These are phyloP conservation scores for Xenopus tropicalis DNA, from an alignment of 2,113 vertebrate species.

Conservation along the genomic window DNA sequence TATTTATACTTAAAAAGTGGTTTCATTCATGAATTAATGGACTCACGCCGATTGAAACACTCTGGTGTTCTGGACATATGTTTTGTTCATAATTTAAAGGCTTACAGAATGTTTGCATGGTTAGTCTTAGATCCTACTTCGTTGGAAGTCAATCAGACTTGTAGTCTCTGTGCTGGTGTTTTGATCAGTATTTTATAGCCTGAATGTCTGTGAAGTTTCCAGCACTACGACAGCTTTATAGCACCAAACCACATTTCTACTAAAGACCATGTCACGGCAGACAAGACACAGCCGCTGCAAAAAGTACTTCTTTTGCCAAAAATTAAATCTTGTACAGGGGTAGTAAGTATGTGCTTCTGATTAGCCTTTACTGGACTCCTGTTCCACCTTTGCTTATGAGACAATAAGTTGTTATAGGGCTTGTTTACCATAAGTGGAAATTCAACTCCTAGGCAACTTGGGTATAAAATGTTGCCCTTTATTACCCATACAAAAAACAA, in stretches of 20 bases:
- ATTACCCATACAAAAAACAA: no score
- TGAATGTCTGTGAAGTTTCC: slow-evolving; percentile 36
- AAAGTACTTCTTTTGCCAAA: slow-evolving; percentile 15
- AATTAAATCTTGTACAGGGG: slow-evolving; percentile 16
- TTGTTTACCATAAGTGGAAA: no score
- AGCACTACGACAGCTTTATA: not conserved
- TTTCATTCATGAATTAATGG: slow-evolving; percentile 29
- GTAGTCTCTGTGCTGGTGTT: slow-evolving; percentile 38
- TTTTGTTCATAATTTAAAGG: slow-evolving; percentile 13
- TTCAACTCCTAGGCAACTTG: no score
- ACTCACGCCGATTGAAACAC: slow-evolving; percentile 2
- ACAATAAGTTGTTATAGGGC: no score
- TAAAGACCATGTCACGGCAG: slow-evolving; percentile 34
- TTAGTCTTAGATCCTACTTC: slow-evolving; percentile 36
- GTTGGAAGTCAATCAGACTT: slow-evolving; percentile 33
- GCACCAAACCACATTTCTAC: slow-evolving; percentile 14
- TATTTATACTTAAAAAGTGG: slow-evolving; percentile 1
- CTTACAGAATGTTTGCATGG: slow-evolving; percentile 1
- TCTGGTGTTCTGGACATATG: slow-evolving; percentile 7
- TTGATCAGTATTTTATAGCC: slow-evolving; percentile 42
- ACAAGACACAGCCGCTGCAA: slow-evolving; percentile 37
- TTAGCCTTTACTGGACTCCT: not conserved
- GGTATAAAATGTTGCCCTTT: no score
- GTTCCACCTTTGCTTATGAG: no score
- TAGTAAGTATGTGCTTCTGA: not conserved